Conservation (phyloP, 2,797 vertebrate species). For the Dendrocincla fuliginosa region DNA sequence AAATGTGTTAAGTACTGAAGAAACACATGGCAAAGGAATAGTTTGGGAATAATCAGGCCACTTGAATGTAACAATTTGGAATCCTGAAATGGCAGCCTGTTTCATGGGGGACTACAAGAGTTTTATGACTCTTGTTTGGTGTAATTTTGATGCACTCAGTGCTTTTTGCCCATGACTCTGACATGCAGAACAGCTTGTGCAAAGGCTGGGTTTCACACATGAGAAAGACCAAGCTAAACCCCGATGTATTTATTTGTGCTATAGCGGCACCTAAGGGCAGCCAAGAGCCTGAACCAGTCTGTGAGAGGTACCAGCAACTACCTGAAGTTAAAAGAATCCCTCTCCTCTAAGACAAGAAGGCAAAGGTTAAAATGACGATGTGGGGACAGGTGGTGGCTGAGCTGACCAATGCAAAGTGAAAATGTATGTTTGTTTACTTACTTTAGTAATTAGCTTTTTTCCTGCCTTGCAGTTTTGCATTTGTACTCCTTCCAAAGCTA, state of each 20-base stretch:
- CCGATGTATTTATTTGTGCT: constrained; percentile 12
- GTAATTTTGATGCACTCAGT: background rate
- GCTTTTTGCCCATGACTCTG: background rate
- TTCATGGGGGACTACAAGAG: background rate
- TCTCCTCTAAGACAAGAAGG: background rate
- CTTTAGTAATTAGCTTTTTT: background rate
- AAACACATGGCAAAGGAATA: background rate
- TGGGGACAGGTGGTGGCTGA: background rate
- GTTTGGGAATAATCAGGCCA: background rate
- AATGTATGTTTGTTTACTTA: background rate
- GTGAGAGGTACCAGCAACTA: background rate
- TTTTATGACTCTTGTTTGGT: background rate
- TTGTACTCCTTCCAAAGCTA: background rate
- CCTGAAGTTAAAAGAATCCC: background rate
- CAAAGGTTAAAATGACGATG: background rate
- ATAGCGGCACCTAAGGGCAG: constrained; percentile 61
- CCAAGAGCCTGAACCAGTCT: background rate
- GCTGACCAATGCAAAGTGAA: background rate
- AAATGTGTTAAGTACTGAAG: background rate
- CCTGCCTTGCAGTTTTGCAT: background rate
- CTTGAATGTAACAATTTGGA: background rate
- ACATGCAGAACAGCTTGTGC: background rate
- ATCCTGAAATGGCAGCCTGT: fast-evolving
- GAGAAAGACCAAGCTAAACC: background rate
- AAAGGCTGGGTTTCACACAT: background rate